Base-by-base conservation (phyloP, 2,888 invertebrate species). In the Drosophila antonietae region DNA sequence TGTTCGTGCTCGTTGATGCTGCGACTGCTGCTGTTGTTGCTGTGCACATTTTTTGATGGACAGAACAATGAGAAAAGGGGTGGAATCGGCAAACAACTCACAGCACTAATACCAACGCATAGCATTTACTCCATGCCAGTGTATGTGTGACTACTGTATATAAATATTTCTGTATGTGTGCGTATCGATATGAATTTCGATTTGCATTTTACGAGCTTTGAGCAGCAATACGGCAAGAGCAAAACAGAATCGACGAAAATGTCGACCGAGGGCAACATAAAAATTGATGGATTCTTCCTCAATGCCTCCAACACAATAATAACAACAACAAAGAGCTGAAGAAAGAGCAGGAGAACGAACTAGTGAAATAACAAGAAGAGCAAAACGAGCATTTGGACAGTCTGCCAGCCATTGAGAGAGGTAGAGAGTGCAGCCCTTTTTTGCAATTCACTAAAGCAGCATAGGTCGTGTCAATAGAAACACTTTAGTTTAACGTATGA, bases 41-140 rank as follows among this genome's bases (percentile, higher is more conserved):
- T 75, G 65, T 72, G 69, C 79, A 75, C 80, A 75, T 49, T 75
- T 83, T 87, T 91, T 92, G 92, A 92, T 90, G 90, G 91, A 90
- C 92, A 92, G 91, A 92, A 92, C 92, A 92, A 92, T 92, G 90
- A 84, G 82, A 91, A 92, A 92, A 92, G 92, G 92, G 92, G 92
- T 91, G 92, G 92, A 91, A 91, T 84, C 83, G 68, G 73, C 81
- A 69, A 83, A 53, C 70, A 84, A 68, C 76, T 67, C 72, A 76
- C 74, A 82, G 57, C 75, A 80, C 74, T 59, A 69, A 73, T 65
- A 83, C 73, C 56, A 71, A 66, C 58, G 52, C 68, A 75, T 68
- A 51, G 57, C 51, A 61, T 67, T 44, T 49, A 41, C 57, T 23
- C 37, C n/a, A 60, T 49, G 41, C 12, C 18, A 55, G 52, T 71